A percentile compares a stretch with the other conserved stretches of the same genome.
These are phyloP conservation scores for Neodiprion fabricii DNA, from an alignment of 1,140 invertebrate species.

Conservation along the genomic window DNA sequence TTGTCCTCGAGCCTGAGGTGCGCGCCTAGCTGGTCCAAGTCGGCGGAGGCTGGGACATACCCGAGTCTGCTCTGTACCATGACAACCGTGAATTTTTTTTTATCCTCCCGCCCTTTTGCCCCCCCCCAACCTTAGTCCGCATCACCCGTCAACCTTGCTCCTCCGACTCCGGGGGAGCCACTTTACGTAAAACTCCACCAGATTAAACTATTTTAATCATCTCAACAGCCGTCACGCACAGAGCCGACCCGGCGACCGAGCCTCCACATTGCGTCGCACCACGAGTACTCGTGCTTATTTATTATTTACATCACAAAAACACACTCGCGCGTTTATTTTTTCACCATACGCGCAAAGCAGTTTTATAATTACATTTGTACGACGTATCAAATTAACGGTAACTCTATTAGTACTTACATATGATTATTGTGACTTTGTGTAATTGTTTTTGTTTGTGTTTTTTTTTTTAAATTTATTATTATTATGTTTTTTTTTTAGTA, in stretches of 20 bases:
- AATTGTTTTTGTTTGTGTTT: too few species aligned
- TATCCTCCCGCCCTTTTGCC: conserved; percentile 20
- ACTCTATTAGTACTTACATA: neutral
- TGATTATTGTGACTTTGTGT: too few species aligned
- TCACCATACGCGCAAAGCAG: neutral
- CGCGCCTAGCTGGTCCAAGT: conserved; percentile 44
- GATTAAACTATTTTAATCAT: conserved; percentile 36
- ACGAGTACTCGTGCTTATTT: conserved; percentile 55
- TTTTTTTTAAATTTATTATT: conserved; percentile 26
- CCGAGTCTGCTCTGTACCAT: conserved; percentile 60
- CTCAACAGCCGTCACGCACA: conserved; percentile 54
- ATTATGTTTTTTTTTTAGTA: conserved; percentile 48
- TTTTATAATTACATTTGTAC: neutral
- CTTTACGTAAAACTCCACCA: conserved; percentile 20
- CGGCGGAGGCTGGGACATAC: conserved; percentile 48
- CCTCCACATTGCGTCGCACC: conserved; percentile 51
- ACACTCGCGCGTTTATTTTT: neutral
- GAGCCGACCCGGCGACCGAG: conserved; percentile 55
- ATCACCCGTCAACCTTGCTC: neutral
- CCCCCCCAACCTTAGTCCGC: conserved; percentile 3
- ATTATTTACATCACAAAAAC: conserved; percentile 42
- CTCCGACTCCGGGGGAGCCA: neutral
- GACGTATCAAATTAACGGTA: neutral
- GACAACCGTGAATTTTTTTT: conserved; percentile 44
- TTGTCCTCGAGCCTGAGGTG: conserved; percentile 62